Conservation (phyloP, 2,888 invertebrate species). For the Miltochrista miniata region DNA sequence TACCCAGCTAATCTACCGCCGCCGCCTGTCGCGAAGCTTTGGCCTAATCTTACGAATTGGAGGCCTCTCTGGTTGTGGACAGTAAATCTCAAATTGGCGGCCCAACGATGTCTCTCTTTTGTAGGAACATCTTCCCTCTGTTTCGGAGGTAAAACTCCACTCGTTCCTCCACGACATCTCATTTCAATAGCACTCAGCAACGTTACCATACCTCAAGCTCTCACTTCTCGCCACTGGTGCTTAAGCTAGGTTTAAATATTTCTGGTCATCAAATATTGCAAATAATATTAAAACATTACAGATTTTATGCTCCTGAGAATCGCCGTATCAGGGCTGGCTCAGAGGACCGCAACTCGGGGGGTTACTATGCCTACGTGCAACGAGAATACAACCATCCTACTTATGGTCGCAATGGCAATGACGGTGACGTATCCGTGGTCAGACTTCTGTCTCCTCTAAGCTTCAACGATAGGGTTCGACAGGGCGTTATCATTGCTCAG, state of each 20-base stretch:
- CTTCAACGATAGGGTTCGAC: conserved; percentile 38
- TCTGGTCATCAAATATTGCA: neutral
- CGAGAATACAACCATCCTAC: conserved; percentile 47
- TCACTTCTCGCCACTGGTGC: too few species aligned
- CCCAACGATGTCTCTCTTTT: too few species aligned
- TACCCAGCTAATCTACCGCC: too few species aligned
- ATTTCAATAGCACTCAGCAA: too few species aligned
- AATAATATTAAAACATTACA: conserved; percentile 18
- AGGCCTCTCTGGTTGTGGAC: too few species aligned
- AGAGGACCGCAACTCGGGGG: conserved; percentile 49
- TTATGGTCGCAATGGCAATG: conserved; percentile 35
- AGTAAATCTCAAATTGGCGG: too few species aligned
- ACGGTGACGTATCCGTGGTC: conserved; percentile 56
- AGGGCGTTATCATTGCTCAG: conserved; percentile 34
- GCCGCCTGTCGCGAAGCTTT: too few species aligned
- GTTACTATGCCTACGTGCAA: conserved; percentile 38
- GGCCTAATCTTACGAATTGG: too few species aligned
- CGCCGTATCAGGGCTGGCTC: conserved; percentile 60
- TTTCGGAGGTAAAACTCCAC: too few species aligned
- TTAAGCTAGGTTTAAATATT: too few species aligned
- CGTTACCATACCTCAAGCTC: neutral
- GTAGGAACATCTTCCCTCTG: too few species aligned
- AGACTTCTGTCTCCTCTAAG: conserved; percentile 31
- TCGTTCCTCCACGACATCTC: too few species aligned
- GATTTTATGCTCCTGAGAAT: conserved; percentile 27